phyloP scores from a whole-genome alignment of 2,888 invertebrate species.

The Phasia obesa region DNA sequence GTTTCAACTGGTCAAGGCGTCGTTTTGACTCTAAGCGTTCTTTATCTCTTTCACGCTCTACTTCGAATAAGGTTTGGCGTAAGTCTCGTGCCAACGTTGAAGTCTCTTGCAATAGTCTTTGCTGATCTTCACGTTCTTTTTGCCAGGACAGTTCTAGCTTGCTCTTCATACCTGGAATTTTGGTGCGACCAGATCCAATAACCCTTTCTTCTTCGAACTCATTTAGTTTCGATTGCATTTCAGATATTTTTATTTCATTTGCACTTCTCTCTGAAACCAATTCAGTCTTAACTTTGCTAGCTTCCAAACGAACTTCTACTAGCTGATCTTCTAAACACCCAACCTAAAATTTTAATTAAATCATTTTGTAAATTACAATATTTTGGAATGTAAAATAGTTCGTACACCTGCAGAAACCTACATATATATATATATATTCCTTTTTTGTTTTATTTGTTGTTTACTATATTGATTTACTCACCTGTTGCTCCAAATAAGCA shows the following conservation, averaged over 20 bases:
- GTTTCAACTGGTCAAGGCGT: slow-evolving; percentile 92
- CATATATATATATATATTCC: too few species aligned
- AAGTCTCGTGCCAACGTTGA: slow-evolving; percentile 94
- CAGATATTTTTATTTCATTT: slow-evolving; percentile 92
- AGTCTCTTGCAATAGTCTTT: slow-evolving; percentile 93
- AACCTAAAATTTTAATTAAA: slow-evolving; percentile 79
- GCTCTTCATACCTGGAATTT: slow-evolving; percentile 92
- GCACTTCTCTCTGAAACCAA: slow-evolving; percentile 93
- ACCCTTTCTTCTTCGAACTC: slow-evolving; percentile 93
- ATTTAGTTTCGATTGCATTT: slow-evolving; percentile 90
- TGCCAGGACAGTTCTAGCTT: slow-evolving; percentile 96
- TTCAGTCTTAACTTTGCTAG: slow-evolving; percentile 93
- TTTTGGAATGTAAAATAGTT: too few species aligned
- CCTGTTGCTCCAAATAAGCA: slow-evolving; percentile 90
- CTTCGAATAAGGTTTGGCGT: slow-evolving; percentile 93
- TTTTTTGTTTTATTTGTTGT: background rate
- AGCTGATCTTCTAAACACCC: slow-evolving; percentile 94
- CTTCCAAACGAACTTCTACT: slow-evolving; percentile 91
- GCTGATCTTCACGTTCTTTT: slow-evolving; percentile 95
- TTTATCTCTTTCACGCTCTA: slow-evolving; percentile 94
- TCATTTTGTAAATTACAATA: too few species aligned
- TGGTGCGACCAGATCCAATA: slow-evolving; percentile 91
- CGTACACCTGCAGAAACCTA: too few species aligned
- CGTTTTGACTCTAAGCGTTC: slow-evolving; percentile 93
- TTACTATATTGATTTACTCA: slow-evolving; percentile 56